Evolutionary conservation across 2,797 vertebrate species (phyloP), one percentile per base, ranked within the genome.

Genomic region (Gallinago nigripennis): DNA sequence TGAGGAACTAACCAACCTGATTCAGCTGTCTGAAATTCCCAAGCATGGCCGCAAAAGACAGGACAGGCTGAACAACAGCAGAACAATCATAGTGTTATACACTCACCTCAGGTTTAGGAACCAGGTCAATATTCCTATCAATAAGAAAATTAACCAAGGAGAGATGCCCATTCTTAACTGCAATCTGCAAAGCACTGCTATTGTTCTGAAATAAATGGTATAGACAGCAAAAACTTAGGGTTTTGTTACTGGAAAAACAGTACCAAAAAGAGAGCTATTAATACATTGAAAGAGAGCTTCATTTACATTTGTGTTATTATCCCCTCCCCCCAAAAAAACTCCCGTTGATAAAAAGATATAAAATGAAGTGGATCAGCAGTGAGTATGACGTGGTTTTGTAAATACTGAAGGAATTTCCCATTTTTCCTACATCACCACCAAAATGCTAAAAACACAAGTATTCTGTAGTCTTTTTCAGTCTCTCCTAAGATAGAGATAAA

Each of bases 91-190:
- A 10, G 12, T 48, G 64, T 37, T 48, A 66, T 0, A 64, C 48
- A 94, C 97, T 98, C 86, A 99, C 99, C 97, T 98, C 90, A 12
- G 98, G 97, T 88, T 98, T 98, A 88, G 96, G 91, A 90, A 98
- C 98, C 21, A 98, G 94, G 46, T 98, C 80, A 79, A 98, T 92
- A 7, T 98, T 97, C 93, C 98, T 97, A 60, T 92, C 76, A 80
- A 99, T 96, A 86, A 99, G 98, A 82, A 99, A 97, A 45, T 95
- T 97, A 46, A 99, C 98, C 46, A 99, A 93, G 48, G 98, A 92
- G 5, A 95, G 66, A 45, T 98, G 97, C 33, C 99, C 99, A 73
- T 97, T 98, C 97, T 97, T 97, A 84, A 98, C 92, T 51, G 98
- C 98, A 50, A 96, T 91, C 89, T 99, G 98, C 87, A 99, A 97